A percentile compares a stretch with the other conserved stretches of the same genome.
phyloP scores from a whole-genome alignment of 2,113 vertebrate genomes.

The Sphyrna mokarran region DNA sequence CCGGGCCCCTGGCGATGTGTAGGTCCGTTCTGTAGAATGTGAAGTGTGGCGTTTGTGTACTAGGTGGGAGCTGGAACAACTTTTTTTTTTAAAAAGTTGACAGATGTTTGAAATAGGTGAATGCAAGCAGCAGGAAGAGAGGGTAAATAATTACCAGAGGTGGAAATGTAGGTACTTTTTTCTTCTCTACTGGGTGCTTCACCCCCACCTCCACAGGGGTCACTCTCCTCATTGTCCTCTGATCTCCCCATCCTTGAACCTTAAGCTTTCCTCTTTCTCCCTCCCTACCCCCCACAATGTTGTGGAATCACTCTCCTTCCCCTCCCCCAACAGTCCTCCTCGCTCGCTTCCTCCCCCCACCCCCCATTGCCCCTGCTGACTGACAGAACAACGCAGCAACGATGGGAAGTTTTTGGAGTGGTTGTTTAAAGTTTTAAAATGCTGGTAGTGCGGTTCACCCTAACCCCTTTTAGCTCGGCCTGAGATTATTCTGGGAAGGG shows the following conservation, averaged over 20 bases:
- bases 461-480: neutral
- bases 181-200: too few relatives aligned
- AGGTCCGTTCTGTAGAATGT: neutral
- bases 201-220: too few relatives aligned
- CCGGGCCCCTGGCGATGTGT: too few relatives aligned
- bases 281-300: too few relatives aligned
- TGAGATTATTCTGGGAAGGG: too few relatives aligned
- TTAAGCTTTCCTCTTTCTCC: too few relatives aligned
- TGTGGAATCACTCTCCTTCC: too few relatives aligned
- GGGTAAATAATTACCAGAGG: neutral
- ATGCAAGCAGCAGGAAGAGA: neutral
- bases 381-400: neutral
- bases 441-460: neutral
- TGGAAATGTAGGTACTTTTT: neutral
- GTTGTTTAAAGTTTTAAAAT: neutral
- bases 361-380: too few relatives aligned
- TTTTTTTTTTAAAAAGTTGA: neutral
- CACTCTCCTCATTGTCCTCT: too few relatives aligned
- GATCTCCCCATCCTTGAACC: too few relatives aligned
- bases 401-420: neutral
- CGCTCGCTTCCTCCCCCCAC: too few relatives aligned
- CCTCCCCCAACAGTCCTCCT: too few relatives aligned
- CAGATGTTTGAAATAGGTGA: neutral
- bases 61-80: neutral
- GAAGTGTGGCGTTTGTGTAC: neutral